These are phyloP conservation scores for Lophotis ruficrista DNA, from an alignment of 2,113 vertebrate genomes.

Conservation along the genomic window DNA sequence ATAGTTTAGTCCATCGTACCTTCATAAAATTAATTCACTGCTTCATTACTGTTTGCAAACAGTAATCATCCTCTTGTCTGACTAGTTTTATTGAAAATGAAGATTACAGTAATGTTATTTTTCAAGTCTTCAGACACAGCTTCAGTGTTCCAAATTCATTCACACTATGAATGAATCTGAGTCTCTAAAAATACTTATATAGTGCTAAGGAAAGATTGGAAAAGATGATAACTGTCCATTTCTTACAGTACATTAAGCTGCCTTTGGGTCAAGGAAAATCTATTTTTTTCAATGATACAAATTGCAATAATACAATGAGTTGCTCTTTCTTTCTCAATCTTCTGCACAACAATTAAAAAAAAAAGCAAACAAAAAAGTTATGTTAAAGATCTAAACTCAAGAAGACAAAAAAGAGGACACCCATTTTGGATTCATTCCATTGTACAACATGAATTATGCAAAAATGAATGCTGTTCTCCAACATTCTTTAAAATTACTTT, in stretches of 20 bases:
- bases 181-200: not conserved
- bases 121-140: not conserved
- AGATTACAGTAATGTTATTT: slow-evolving; percentile 3
- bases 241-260: not conserved
- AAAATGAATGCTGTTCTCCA: not conserved
- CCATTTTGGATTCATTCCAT: not conserved
- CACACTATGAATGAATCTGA: not conserved
- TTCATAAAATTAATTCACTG: slow-evolving; percentile 37
- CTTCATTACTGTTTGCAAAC: slow-evolving; percentile 27
- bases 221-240: not conserved
- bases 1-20: not conserved
- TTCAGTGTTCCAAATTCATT: not conserved
- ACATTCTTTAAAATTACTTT: not conserved
- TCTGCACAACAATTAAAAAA: not conserved
- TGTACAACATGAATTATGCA: not conserved
- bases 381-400: not conserved
- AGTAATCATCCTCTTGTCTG: slow-evolving; percentile 17
- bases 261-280: not conserved
- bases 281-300: not conserved
- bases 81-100: slow-evolving; percentile 29
- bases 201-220: not conserved
- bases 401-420: not conserved
- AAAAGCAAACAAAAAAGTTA: not conserved
- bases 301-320: not conserved
- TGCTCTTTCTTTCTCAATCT: not conserved